Conservation (phyloP, 2,113 vertebrate genomes). For the Atrichornis clamosus region DNA sequence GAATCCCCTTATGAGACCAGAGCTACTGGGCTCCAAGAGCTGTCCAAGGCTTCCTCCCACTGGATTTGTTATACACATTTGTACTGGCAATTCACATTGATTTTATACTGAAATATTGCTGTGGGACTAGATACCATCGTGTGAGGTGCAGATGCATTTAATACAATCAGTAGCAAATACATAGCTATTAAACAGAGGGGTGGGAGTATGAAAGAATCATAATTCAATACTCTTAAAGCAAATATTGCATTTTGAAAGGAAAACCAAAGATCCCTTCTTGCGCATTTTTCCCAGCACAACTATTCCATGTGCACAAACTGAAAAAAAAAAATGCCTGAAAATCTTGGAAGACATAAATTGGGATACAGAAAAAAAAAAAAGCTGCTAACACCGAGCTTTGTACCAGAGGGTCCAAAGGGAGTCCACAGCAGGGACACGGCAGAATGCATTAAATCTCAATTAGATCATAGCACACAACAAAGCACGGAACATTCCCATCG, state of each 20-base stretch:
- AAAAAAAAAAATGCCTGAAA: not conserved
- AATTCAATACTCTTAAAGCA: not conserved
- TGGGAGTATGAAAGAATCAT: not conserved
- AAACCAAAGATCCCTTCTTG: not conserved
- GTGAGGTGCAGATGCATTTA: not conserved
- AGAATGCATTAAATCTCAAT: slow-evolving; percentile 79
- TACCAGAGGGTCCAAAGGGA: slow-evolving; percentile 10
- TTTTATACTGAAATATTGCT: not conserved
- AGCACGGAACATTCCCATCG: not conserved
- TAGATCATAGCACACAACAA: slow-evolving; percentile 72
- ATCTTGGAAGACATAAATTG: not conserved
- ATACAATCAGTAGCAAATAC: not conserved
- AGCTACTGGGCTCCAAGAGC: not conserved
- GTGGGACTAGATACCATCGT: not conserved
- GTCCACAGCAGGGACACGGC: slow-evolving; percentile 60
- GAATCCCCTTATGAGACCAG: not conserved
- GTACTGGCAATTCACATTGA: not conserved
- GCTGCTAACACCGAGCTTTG: not conserved
- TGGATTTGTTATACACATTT: not conserved
- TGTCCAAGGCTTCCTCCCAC: not conserved
- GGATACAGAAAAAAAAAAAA: not conserved
- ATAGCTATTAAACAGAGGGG: not conserved
- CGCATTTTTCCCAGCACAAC: not conserved
- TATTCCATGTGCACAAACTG: not conserved
- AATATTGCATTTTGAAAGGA: not conserved